Conservation (phyloP, 2,113 vertebrate genomes). For the Cariama cristata region DNA sequence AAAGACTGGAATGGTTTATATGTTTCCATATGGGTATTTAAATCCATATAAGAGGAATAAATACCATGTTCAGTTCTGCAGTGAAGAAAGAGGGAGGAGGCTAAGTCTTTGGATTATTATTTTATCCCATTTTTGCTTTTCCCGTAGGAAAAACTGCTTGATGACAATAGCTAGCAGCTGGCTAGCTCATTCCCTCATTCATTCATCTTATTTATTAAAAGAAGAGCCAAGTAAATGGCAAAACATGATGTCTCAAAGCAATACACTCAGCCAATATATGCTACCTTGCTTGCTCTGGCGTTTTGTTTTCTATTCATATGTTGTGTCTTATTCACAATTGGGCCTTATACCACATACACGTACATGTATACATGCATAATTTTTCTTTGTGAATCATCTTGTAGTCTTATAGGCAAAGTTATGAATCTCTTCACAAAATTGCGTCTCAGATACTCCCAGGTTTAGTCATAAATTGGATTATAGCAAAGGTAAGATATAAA, state of each 20-base stretch:
- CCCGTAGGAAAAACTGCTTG: background rate
- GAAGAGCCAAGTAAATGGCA: background rate
- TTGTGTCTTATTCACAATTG: background rate
- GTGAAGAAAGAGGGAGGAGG: background rate
- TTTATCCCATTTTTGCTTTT: background rate
- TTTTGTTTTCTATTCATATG: background rate
- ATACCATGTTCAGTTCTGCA: background rate
- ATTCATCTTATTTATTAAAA: background rate
- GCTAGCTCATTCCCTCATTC: background rate
- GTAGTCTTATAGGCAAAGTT: background rate
- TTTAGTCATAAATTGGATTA: constrained; percentile 10
- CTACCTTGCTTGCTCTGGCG: background rate
- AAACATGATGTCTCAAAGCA: background rate
- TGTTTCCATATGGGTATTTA: background rate
- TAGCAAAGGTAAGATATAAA: background rate
- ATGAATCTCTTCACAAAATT: background rate
- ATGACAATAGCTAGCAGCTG: background rate
- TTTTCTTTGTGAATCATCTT: constrained; percentile 25
- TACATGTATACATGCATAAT: background rate
- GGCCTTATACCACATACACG: background rate
- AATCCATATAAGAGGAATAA: background rate
- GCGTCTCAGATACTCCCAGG: background rate
- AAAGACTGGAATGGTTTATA: background rate
- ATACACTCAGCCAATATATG: background rate
- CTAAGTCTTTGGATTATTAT: background rate